Evolutionary conservation across 2,888 invertebrate genomes (phyloP).

Genomic region (Ptycholaimellus sp.): DNA sequence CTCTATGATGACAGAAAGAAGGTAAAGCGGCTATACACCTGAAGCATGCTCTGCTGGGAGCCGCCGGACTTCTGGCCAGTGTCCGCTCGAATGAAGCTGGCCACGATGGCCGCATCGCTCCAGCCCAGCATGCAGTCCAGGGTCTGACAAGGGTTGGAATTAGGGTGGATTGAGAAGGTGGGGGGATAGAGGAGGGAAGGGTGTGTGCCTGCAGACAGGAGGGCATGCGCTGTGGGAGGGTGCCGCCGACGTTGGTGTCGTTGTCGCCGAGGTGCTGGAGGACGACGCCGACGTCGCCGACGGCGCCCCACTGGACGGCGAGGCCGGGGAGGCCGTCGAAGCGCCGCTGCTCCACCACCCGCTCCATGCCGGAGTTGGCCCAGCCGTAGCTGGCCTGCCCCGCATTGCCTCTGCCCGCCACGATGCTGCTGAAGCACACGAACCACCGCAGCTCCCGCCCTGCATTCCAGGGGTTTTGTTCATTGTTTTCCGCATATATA

Average conservation of each 20-base stretch:
- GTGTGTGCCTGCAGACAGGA: conserved; percentile 64
- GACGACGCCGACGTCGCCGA: conserved; percentile 70
- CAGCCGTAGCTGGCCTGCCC: conserved; percentile 91
- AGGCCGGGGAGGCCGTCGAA: conserved; percentile 50
- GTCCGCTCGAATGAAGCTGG: conserved; percentile 23
- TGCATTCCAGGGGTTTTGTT: background rate
- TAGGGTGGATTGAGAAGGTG: too few relatives aligned
- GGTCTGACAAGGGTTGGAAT: conserved; percentile 56
- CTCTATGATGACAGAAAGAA: too few relatives aligned
- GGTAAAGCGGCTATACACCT: too few relatives aligned
- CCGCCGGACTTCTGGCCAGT: background rate
- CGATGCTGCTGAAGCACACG: conserved; percentile 81
- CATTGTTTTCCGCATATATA: too few relatives aligned
- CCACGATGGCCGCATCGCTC: conserved; percentile 34
- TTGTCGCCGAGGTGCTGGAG: conserved; percentile 54
- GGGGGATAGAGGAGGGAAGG: too few relatives aligned
- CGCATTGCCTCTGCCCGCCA: conserved; percentile 81
- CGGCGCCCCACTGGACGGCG: conserved; percentile 95
- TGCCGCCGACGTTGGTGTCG: conserved; percentile 74
- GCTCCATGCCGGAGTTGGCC: conserved; percentile 90
- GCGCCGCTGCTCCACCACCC: conserved; percentile 70
- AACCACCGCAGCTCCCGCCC: conserved; percentile 33
- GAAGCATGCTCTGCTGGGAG: too few relatives aligned
- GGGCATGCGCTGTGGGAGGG: conserved; percentile 76
- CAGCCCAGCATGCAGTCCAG: conserved; percentile 71